These are phyloP conservation scores for Cromileptes altivelis DNA, from an alignment of 2,113 vertebrate genomes.

Conservation along the genomic window DNA sequence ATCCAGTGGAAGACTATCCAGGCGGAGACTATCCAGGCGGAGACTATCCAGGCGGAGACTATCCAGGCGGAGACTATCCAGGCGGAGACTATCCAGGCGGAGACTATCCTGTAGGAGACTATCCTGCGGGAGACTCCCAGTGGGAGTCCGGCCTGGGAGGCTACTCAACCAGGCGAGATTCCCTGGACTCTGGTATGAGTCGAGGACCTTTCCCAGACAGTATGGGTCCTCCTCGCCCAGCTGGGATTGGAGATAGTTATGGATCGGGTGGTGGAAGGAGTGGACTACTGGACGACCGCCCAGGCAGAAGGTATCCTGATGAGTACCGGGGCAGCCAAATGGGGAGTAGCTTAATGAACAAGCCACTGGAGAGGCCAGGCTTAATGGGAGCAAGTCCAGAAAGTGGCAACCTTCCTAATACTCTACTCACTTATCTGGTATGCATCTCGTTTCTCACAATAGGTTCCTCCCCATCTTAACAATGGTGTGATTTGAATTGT, in stretches of 20 bases:
- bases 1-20: conserved; percentile 37
- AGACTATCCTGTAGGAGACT: conserved; percentile 44
- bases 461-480: neutral
- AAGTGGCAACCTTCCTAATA: conserved; percentile 65
- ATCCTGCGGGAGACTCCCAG: conserved; percentile 44
- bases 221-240: conserved; percentile 38
- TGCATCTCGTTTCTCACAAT: neutral
- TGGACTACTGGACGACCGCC: conserved; percentile 36
- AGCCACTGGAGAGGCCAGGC: conserved; percentile 52
- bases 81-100: conserved; percentile 48
- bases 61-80: too few relatives aligned
- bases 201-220: conserved; percentile 64
- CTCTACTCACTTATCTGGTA: conserved; percentile 84
- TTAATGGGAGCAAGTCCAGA: conserved; percentile 62
- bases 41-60: too few relatives aligned
- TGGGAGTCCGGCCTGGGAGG: conserved; percentile 54
- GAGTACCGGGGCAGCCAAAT: conserved; percentile 53
- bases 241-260: conserved; percentile 52
- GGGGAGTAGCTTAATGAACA: conserved; percentile 48
- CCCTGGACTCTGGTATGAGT: conserved; percentile 59
- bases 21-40: too few relatives aligned
- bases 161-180: conserved; percentile 49
- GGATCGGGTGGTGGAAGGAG: conserved; percentile 54
- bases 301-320: conserved; percentile 59
- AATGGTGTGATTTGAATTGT: neutral